Evolutionary conservation across 2,797 vertebrate genomes (phyloP), one percentile per base, ranked within the genome.

Genomic region (Enteromius anoplus): DNA sequence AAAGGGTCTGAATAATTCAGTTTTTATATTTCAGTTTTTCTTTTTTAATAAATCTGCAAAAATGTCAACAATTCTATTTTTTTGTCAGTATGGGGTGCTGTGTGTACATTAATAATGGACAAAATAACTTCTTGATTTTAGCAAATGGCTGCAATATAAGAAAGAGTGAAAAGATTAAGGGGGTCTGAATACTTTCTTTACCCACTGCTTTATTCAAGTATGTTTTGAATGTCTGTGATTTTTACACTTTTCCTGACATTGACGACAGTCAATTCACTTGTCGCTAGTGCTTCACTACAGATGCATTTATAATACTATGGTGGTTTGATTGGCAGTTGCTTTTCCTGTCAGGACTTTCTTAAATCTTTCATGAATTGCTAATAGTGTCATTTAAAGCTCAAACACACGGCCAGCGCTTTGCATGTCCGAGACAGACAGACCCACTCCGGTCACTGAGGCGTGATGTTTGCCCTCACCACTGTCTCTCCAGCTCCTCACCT

Each of bases 401-500:
- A 93, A 94, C 93, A 94, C 91, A 64, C 86, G 94, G 95, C 95
- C 94, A 94, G 95, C 91, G 62, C 88, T 94, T 93, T 93, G 92
- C 93, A 92, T 95, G 95, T 95, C 91, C 86, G 85, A 88, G 88
- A 88, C 89, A 93, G 94, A 93, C 93, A 92, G 91, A 93, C 91
- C 89, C 92, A 91, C 91, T 91, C 92, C 68, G 90, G 81, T 90
- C 94, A 92, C 89, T 86, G 92, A 94, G 94, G 96, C 94, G 91
- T 96, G 95, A 96, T 96, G 93, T 95, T 93, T 96, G 95, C 95
- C 94, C 95, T 96, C 95, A 93, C 93, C 58, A 92, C 94, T 90
- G 95, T 96, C 94, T 95, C 93, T 92, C 92, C 87, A 87, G 86
- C 93, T 88, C 91, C 86, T 95, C 92, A 97, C 96, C 96, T 97